Base-by-base conservation (phyloP, 2,888 invertebrate species). In the Apamea sordens region DNA sequence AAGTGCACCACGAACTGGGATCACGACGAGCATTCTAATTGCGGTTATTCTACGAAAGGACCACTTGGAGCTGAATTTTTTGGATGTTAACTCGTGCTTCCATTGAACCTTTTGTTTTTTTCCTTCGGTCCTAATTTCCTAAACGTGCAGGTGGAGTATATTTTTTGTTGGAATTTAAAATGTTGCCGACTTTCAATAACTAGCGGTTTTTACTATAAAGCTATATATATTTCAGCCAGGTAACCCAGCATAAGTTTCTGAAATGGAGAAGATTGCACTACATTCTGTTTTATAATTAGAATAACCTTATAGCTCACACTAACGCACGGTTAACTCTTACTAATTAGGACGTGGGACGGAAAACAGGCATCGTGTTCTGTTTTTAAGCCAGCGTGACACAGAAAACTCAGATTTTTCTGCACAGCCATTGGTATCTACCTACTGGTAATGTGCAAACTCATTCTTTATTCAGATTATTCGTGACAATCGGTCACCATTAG, bases 1-100 rank as follows among this genome's bases (percentile, higher is more conserved):
- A 95, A 95, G 95, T 94, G 92, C 93, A 92, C 91, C 92, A 91
- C 91, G 90, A 88, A 89, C 91, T 82, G 88, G 91, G 91, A 93
- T 92, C 94, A 93, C 90, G 92, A 88, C 90, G 79, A 90, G 93
- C 92, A 95, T 95, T 93, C 91, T 94, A 94, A 94, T 94, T 92
- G 91, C 87, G 87, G 89, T 89, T 89, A 82, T 90, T 90, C 87
- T 87, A 87, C 88, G 85, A 89, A 91, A 91, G 92, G 90, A 91
- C 86, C 77, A 82, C 73, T 85, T 78, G 76, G 71, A 70, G 53
- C 53, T 44, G 67, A 7, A 63, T 76, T 80, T 84, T 89, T 88
- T 83, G 63, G 61, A 75, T 82, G 73, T 81, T 65, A 36, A 76
- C 47, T 76, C 63, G 74, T 76, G 68, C 68, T 71, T 73, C 67